phyloP scores from a whole-genome alignment of 1,140 invertebrate genomes.

The Euwallacea fornicatus region DNA sequence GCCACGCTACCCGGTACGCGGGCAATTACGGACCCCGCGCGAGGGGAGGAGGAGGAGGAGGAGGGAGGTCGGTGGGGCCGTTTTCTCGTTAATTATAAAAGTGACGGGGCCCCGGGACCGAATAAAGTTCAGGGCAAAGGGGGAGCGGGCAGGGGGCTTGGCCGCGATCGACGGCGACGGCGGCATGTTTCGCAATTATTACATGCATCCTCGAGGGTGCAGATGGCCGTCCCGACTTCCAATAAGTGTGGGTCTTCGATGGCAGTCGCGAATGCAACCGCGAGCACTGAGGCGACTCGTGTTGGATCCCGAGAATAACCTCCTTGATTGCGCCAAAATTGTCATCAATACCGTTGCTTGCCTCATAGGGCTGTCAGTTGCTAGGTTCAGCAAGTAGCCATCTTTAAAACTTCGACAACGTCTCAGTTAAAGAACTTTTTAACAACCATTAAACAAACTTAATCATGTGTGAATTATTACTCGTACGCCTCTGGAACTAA shows the following conservation, averaged over 20 bases:
- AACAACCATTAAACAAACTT: too few relatives aligned
- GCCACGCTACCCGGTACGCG: conserved; percentile 25
- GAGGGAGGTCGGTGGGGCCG: not conserved
- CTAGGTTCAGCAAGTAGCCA: too few relatives aligned
- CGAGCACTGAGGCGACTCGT: conserved; percentile 16
- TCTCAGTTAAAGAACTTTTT: too few relatives aligned
- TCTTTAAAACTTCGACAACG: too few relatives aligned
- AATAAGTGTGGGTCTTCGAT: conserved; percentile 6
- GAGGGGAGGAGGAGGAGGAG: not conserved
- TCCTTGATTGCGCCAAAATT: too few relatives aligned
- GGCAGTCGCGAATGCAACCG: conserved; percentile 17
- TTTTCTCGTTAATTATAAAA: conserved; percentile 34
- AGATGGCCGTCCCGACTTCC: conserved; percentile 12
- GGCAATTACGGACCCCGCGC: conserved; percentile 16
- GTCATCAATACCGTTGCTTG: not conserved
- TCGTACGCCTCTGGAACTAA: too few relatives aligned
- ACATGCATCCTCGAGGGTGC: conserved; percentile 26
- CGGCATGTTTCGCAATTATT: conserved; percentile 13
- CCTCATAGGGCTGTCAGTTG: not conserved
- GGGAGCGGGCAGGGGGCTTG: not conserved
- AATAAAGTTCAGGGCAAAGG: conserved; percentile 3
- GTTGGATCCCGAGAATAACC: too few relatives aligned
- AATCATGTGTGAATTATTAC: too few relatives aligned
- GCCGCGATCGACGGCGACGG: not conserved
- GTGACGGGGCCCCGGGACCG: conserved; percentile 16